phyloP scores from a whole-genome alignment of 2,113 vertebrate species.

The Benitochromis conjunctus region DNA sequence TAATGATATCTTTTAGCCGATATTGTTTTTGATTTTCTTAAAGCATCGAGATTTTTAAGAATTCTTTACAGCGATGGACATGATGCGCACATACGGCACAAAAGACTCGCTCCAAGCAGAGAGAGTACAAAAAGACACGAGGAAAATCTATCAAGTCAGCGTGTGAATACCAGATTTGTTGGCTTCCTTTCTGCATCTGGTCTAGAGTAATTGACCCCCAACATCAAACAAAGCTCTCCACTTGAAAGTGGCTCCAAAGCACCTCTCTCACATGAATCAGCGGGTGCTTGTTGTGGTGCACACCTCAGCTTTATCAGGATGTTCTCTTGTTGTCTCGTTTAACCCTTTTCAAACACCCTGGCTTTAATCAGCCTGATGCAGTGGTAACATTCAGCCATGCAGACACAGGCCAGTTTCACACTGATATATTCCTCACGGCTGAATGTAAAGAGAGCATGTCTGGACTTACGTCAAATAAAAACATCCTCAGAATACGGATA shows the following conservation, averaged over 20 bases:
- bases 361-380: not conserved
- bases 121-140: not conserved
- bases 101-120: not conserved
- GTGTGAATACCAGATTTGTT: not conserved
- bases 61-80: not conserved
- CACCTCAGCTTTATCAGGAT: not conserved
- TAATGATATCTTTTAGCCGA: not conserved
- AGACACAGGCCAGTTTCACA: not conserved
- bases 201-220: not conserved
- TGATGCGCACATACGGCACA: not conserved
- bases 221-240: not conserved
- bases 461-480: not conserved
- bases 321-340: not conserved
- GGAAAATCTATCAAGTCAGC: not conserved
- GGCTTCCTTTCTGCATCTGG: not conserved
- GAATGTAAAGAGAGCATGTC: not conserved
- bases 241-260: not conserved
- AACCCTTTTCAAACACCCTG: not conserved
- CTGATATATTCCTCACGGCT: not conserved
- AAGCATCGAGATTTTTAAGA: not conserved
- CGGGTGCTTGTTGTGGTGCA: not conserved
- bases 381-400: not conserved
- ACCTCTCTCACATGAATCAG: not conserved
- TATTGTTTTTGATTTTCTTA: not conserved
- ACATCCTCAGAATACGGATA: not conserved